These are phyloP conservation scores for Leptodactylus fuscus DNA, from an alignment of 2,113 vertebrate genomes.

Conservation along the genomic window DNA sequence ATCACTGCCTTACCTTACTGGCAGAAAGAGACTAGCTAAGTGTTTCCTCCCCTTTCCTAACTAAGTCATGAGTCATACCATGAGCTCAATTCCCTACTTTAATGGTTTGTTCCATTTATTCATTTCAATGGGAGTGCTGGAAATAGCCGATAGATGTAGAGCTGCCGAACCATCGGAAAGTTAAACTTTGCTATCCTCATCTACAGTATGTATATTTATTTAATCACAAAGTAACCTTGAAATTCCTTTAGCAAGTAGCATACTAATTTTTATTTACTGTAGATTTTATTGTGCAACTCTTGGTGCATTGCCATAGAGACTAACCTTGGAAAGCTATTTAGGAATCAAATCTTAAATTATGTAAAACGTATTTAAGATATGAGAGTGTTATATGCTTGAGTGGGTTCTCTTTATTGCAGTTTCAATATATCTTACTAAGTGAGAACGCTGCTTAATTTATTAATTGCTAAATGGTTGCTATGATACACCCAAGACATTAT, in stretches of 20 bases:
- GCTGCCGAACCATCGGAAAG: no score
- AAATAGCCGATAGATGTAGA: no score
- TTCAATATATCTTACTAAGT: slow-evolving; percentile 53
- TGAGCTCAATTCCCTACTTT: no score
- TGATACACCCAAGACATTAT: slow-evolving; percentile 40
- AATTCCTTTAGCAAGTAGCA: neutral
- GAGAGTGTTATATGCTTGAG: slow-evolving; percentile 34
- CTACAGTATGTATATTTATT: neutral
- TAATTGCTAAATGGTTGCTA: slow-evolving; percentile 49
- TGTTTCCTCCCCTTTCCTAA: no score
- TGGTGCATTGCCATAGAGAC: slow-evolving; percentile 45
- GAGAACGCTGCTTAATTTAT: slow-evolving; percentile 41
- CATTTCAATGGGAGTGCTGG: no score
- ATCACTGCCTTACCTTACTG: no score
- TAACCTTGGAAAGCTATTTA: slow-evolving; percentile 51
- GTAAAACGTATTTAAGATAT: slow-evolving; percentile 35
- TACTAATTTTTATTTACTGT: neutral
- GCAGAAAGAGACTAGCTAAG: no score
- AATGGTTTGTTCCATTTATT: no score
- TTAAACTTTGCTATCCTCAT: no score
- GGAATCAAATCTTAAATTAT: slow-evolving; percentile 52
- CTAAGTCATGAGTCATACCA: no score
- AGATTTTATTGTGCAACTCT: slow-evolving; percentile 15
- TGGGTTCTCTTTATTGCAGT: slow-evolving; percentile 45
- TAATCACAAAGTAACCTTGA: neutral